phyloP scores from a whole-genome alignment of 2,113 vertebrate species.

The Calyptomena viridis region DNA sequence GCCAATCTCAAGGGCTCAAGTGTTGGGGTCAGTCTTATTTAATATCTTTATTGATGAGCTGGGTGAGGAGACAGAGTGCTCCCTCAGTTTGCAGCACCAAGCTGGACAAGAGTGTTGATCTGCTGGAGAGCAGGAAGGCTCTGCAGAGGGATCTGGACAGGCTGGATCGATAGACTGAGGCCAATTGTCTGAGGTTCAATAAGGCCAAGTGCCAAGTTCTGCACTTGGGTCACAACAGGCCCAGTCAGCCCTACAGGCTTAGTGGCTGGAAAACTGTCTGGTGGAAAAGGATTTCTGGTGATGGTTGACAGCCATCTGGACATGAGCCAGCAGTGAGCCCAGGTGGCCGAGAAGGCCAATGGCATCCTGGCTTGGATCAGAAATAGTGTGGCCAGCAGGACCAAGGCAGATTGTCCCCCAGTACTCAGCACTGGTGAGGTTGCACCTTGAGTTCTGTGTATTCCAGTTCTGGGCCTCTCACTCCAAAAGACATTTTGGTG shows the following conservation, averaged over 20 bases:
- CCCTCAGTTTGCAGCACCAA: neutral
- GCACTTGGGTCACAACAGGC: neutral
- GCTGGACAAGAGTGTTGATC: neutral
- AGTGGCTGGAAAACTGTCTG: rapidly evolving
- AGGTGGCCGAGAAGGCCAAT: neutral
- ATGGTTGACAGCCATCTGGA: rapidly evolving
- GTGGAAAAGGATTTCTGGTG: rapidly evolving
- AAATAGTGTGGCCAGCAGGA: neutral
- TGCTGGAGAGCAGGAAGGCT: neutral
- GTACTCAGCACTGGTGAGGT: neutral
- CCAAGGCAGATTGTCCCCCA: rapidly evolving
- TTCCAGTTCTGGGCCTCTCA: neutral
- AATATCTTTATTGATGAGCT: neutral
- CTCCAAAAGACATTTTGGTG: neutral
- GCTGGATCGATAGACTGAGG: neutral
- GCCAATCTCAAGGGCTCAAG: neutral
- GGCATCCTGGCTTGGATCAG: neutral
- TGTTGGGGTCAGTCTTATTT: neutral
- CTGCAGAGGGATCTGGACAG: neutral
- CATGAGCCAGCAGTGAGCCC: neutral
- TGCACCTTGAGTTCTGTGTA: neutral
- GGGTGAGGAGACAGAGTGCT: neutral
- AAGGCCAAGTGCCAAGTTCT: rapidly evolving
- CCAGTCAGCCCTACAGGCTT: neutral
- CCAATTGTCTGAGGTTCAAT: neutral